A percentile compares a stretch with the other conserved stretches of the same genome.
These are phyloP conservation scores for Acanthornis magna DNA, from an alignment of 2,797 vertebrate species.

Conservation along the genomic window DNA sequence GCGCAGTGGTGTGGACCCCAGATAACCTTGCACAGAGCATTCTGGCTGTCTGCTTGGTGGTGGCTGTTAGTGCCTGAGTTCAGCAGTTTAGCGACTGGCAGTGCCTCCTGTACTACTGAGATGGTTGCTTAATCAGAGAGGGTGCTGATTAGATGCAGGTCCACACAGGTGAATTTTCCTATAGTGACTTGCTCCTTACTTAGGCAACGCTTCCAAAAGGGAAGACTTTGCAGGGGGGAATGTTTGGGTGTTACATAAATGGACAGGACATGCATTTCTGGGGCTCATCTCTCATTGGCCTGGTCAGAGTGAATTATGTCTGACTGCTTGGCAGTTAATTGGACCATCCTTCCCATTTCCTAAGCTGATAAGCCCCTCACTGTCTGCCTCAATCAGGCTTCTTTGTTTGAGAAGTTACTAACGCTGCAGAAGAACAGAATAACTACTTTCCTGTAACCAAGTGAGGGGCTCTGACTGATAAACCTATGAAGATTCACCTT, in stretches of 20 bases:
- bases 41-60: not conserved
- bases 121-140: not conserved
- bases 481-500: not conserved
- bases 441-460: conserved; percentile 60
- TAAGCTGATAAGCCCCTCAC: conserved; percentile 83
- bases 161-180: not conserved
- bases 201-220: not conserved
- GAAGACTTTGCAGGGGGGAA: not conserved
- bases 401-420: conserved; percentile 77
- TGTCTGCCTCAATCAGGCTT: conserved; percentile 74
- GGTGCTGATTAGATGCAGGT: not conserved
- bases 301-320: conserved; percentile 75
- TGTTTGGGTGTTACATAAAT: conserved; percentile 47
- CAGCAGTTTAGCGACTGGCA: not conserved
- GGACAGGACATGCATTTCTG: conserved; percentile 33
- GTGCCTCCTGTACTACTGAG: not conserved
- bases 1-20: not conserved
- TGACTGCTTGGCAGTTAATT: conserved; percentile 80
- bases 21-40: not conserved
- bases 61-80: not conserved
- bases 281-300: conserved; percentile 65
- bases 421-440: conserved; percentile 63
- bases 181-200: not conserved
- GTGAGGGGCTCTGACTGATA: not conserved
- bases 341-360: conserved; percentile 79